phyloP scores from a whole-genome alignment of 1,140 invertebrate genomes.

The Drosophila ambigua region DNA sequence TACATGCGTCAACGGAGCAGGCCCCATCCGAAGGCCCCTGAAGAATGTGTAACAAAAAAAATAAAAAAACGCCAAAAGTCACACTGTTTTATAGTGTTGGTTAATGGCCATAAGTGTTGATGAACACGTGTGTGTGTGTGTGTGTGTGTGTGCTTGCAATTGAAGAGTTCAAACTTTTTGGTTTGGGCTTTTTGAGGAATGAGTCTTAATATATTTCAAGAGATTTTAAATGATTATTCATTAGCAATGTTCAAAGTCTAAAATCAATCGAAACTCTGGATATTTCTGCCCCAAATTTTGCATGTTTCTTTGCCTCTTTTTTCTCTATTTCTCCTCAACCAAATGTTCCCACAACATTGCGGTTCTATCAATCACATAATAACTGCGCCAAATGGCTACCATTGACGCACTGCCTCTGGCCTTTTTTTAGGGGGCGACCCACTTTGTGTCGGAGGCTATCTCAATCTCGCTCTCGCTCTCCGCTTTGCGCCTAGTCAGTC shows the following conservation, averaged over 20 bases:
- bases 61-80: background rate
- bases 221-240: no score
- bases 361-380: background rate
- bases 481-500: slow-evolving; percentile 3
- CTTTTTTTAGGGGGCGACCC: slow-evolving; percentile 41
- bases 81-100: slow-evolving; percentile 16
- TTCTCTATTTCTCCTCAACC: background rate
- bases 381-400: background rate
- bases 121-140: background rate
- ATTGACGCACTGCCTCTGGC: slow-evolving; percentile 5
- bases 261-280: background rate
- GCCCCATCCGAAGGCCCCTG: slow-evolving; percentile 9
- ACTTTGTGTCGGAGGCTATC: slow-evolving; percentile 59
- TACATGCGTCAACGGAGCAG: slow-evolving; percentile 63
- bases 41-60: slow-evolving; percentile 25
- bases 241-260: no score
- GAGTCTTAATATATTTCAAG: no score
- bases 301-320: no score
- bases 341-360: background rate
- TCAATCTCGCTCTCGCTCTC: slow-evolving; percentile 42
- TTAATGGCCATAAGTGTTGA: slow-evolving; percentile 10
- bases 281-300: background rate
- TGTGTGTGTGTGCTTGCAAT: background rate
- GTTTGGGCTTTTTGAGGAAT: background rate
- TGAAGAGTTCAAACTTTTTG: background rate